Evolutionary conservation across 1,140 invertebrate species (phyloP).

Genomic region (Papilio helenus): DNA sequence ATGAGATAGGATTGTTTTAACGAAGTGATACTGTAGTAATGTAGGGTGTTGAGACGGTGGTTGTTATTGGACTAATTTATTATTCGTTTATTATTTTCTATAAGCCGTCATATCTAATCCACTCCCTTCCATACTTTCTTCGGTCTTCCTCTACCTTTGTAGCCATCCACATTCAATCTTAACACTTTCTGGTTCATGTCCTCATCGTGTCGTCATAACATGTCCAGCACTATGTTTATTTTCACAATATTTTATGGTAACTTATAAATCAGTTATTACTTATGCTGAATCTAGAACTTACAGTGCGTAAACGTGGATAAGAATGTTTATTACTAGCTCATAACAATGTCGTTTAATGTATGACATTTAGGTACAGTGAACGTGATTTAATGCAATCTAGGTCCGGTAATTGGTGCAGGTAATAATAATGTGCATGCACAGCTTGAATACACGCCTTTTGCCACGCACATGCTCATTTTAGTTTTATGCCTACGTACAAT

Average conservation of each 20-base stretch:
- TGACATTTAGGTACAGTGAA: slow-evolving; percentile 23
- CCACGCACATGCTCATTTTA: slow-evolving; percentile 24
- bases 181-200: too few species aligned
- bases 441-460: slow-evolving; percentile 18
- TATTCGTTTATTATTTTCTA: too few species aligned
- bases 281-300: not conserved
- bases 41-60: too few species aligned
- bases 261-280: not conserved
- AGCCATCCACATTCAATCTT: too few species aligned
- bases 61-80: too few species aligned
- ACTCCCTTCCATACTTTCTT: too few species aligned
- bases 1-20: not conserved
- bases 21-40: not conserved
- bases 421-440: slow-evolving; percentile 23
- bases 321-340: not conserved
- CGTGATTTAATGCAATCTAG: slow-evolving; percentile 21
- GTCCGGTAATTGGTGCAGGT: slow-evolving; percentile 13
- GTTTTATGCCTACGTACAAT: slow-evolving; percentile 10
- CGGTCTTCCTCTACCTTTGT: too few species aligned
- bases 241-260: not conserved
- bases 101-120: too few species aligned
- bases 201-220: too few species aligned
- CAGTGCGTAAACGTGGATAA: not conserved
- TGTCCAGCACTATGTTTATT: too few species aligned
- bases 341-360: slow-evolving; percentile 18